phyloP scores from a whole-genome alignment of 2,888 invertebrate species.

The Eueremaeus valkanovi region DNA sequence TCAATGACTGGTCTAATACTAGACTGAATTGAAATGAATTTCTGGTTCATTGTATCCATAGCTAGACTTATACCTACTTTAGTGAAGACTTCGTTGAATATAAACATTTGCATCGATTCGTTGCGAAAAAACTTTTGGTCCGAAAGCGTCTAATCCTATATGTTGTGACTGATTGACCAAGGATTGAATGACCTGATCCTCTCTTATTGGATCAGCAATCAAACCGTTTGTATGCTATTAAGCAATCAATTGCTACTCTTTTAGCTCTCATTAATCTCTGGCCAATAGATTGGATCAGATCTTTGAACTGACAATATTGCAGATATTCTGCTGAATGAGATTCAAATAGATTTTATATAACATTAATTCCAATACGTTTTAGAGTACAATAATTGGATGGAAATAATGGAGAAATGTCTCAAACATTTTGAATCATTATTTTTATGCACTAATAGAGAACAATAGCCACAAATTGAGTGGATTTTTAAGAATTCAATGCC shows the following conservation, averaged over 20 bases:
- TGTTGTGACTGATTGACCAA: background rate
- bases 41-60: background rate
- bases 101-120: conserved; percentile 22
- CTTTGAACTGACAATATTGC: background rate
- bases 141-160: background rate
- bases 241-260: conserved; percentile 2
- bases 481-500: background rate
- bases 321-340: background rate
- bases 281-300: background rate
- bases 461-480: background rate
- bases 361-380: background rate
- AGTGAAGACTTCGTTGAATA: background rate
- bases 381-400: background rate
- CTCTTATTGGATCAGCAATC: background rate
- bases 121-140: conserved; percentile 8
- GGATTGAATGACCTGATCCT: conserved; percentile 7
- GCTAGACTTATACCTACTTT: background rate
- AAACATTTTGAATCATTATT: conserved; percentile 13
- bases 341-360: background rate
- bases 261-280: background rate
- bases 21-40: background rate
- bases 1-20: conserved; percentile 5
- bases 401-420: too few relatives aligned
- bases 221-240: background rate
- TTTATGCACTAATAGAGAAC: conserved; percentile 1